Base-by-base conservation (phyloP, 2,888 invertebrate genomes). In the Pardosa pseudoannulata region DNA sequence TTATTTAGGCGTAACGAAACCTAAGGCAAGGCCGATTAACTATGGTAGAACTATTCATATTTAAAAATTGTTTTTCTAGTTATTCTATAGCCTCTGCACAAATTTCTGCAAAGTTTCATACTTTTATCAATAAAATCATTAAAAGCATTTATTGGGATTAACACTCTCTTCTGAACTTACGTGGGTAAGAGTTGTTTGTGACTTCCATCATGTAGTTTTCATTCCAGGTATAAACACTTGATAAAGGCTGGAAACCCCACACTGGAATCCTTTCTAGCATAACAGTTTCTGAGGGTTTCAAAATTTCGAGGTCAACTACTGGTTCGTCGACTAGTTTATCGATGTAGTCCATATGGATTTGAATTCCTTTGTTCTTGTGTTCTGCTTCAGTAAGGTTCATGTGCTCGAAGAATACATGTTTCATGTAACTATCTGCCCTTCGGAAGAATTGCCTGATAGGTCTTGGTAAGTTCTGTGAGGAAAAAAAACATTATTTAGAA, bases 311-410 rank as follows among this genome's bases (percentile, higher is more conserved):
- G 29, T 88, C 86, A n/a, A 79, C 67, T 19, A 89, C 67, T 5
- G 82, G 88, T 5, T 80, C 23, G 74, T 88, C 87, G 0, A 83
- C 73, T 36, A 89, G 23, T 32, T 86, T 79, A 36, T 82, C 70
- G 19, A 83, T 79, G 71, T 67, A 67, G 19, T 31, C n/a, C 7
- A 67, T 31, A 9, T 32, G 1, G n/a, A 67, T 6, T 0, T 19
- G 27, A 3, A 67, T 19, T 7, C 9, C 19, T 13, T 67, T 67
- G 0, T 31, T n/a, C 19, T 13, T 16, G 5, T 16, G 6, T 3
- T 31, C 32, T 9, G 31, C 23, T 16, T n/a, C 67, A 32, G 32
- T n/a, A 9, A 67, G 6, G 23, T 19, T 31, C 32, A 67, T 1
- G 23, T 67, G 32, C 7, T 36, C 32, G 19, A 32, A 23, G 19